Conservation (phyloP, 2,888 invertebrate species). For the Orthosia gothica region DNA sequence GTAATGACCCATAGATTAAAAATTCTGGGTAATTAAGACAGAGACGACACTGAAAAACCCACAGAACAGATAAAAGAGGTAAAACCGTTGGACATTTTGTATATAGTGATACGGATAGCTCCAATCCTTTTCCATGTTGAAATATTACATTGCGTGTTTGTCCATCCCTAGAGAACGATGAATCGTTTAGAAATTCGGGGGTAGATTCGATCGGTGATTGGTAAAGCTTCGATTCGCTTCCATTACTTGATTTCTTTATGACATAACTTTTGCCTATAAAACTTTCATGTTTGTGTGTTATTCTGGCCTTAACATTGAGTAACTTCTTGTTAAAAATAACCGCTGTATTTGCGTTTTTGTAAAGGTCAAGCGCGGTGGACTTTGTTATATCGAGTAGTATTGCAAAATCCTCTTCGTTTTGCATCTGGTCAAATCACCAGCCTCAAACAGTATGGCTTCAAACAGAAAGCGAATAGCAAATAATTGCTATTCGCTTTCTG, state of each 20-base stretch:
- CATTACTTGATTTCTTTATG: conserved; percentile 66
- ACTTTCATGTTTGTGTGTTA: conserved; percentile 11
- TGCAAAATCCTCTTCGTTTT: background rate
- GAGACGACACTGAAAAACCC: conserved; percentile 8
- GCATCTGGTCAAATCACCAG: background rate
- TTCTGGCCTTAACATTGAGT: conserved; percentile 30
- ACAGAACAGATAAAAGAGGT: too few relatives aligned
- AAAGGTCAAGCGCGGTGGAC: background rate
- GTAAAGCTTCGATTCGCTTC: conserved; percentile 56
- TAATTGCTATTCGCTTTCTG: conserved; percentile 18
- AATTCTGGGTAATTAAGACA: background rate
- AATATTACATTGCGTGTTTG: conserved; percentile 70
- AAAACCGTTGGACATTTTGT: conserved; percentile 22
- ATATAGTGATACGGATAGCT: conserved; percentile 19
- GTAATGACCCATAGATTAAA: background rate
- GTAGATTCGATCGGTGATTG: conserved; percentile 70
- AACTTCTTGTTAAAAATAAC: conserved; percentile 20
- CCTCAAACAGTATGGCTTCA: too few relatives aligned
- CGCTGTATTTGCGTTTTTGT: background rate
- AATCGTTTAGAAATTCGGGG: conserved; percentile 70
- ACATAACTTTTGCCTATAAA: conserved; percentile 39
- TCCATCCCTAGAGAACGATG: conserved; percentile 67
- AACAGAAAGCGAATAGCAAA: too few relatives aligned
- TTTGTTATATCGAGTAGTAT: background rate
- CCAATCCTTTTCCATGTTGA: conserved; percentile 61